phyloP scores from a whole-genome alignment of 2,888 invertebrate genomes.

The Masnerella sp. region DNA sequence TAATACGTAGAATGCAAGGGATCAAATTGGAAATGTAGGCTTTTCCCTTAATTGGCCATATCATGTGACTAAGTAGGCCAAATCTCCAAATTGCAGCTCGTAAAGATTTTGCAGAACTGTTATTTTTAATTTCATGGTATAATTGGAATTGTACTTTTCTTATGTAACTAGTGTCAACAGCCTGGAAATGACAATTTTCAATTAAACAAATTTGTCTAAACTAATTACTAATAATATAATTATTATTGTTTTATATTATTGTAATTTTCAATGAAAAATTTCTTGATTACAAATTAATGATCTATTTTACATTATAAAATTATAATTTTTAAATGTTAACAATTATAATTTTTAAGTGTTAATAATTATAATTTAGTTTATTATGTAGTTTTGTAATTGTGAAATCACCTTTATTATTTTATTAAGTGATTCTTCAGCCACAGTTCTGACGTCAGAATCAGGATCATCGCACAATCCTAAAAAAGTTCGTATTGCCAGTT shows the following conservation, averaged over 20 bases:
- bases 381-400: slow-evolving; percentile 2
- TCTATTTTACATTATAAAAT: too few species aligned
- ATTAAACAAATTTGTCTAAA: too few species aligned
- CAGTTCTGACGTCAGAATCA: slow-evolving; percentile 88
- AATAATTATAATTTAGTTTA: slow-evolving; percentile 1
- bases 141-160: slow-evolving; percentile 88
- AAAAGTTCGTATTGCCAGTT: slow-evolving; percentile 85
- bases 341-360: background rate
- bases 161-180: slow-evolving; percentile 83
- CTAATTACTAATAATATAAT: too few species aligned
- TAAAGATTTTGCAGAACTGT: slow-evolving; percentile 84
- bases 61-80: slow-evolving; percentile 85
- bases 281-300: too few species aligned
- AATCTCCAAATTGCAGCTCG: slow-evolving; percentile 88
- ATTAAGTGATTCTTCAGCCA: slow-evolving; percentile 90
- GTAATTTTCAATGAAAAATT: too few species aligned
- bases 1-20: slow-evolving; percentile 86
- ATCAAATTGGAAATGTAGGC: slow-evolving; percentile 87
- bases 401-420: slow-evolving; percentile 83
- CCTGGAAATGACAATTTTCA: too few species aligned
- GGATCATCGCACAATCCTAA: slow-evolving; percentile 86
- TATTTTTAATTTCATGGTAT: slow-evolving; percentile 89
- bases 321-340: too few species aligned
- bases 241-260: too few species aligned
- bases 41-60: slow-evolving; percentile 87